phyloP scores from a whole-genome alignment of 2,113 vertebrate species.

The Semicossyphus pulcher region DNA sequence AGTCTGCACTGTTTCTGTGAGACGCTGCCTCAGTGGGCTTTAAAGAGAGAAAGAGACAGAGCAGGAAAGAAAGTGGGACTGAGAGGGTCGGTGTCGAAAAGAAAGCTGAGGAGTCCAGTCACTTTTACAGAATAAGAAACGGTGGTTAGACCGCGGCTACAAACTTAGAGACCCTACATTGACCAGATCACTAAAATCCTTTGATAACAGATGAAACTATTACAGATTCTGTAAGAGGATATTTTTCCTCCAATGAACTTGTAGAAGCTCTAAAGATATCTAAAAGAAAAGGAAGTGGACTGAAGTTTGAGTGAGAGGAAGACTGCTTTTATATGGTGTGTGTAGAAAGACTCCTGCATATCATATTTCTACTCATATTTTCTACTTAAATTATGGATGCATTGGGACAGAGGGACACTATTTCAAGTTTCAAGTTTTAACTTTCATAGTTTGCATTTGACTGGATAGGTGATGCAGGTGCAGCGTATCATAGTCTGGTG shows the following conservation, averaged over 20 bases:
- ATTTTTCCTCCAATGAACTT: conserved; percentile 31
- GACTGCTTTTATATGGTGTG: not conserved
- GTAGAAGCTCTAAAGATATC: conserved; percentile 23
- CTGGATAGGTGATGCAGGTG: not conserved
- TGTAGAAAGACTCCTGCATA: not conserved
- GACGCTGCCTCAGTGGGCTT: conserved; percentile 11
- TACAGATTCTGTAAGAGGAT: conserved; percentile 45
- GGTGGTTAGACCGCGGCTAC: conserved; percentile 5
- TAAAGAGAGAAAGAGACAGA: conserved; percentile 11
- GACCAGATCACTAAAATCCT: conserved; percentile 11
- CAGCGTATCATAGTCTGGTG: not conserved
- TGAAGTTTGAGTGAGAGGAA: not conserved
- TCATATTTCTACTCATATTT: not conserved
- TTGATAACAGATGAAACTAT: conserved; percentile 27
- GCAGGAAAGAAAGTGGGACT: not conserved
- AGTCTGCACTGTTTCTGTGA: conserved; percentile 28
- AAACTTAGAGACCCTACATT: conserved; percentile 5
- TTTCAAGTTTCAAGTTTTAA: no score
- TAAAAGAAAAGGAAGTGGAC: not conserved
- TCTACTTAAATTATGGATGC: not conserved
- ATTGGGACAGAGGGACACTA: not conserved
- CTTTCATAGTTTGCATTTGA: not conserved
- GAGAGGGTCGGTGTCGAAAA: conserved; percentile 23
- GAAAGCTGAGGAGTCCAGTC: conserved; percentile 9
- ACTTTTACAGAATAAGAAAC: conserved; percentile 14